Conservation (phyloP, 2,113 vertebrate genomes). For the Poeciliopsis occidentalis region DNA sequence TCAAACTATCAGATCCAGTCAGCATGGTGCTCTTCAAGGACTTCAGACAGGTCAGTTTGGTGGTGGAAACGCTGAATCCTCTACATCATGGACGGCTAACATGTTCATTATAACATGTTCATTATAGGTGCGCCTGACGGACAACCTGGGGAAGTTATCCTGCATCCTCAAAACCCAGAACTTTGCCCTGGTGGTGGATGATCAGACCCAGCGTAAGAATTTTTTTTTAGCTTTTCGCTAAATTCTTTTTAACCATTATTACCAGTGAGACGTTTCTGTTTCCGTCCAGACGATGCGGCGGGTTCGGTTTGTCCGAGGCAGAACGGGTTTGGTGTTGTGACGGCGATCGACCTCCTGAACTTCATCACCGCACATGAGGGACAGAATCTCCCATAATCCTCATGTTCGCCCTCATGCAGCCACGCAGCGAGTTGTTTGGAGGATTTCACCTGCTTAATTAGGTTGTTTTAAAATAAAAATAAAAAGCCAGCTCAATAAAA, state of each 20-base stretch:
- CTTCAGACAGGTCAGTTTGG: constrained; percentile 84
- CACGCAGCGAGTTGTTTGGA: background rate
- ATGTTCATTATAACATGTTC: background rate
- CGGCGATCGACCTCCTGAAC: constrained; percentile 85
- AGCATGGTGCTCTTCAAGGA: constrained; percentile 85
- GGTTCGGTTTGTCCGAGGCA: constrained; percentile 74
- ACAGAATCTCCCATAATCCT: constrained; percentile 25
- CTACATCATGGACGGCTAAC: background rate
- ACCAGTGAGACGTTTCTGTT: background rate
- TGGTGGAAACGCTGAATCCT: background rate
- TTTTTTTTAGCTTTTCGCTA: no score
- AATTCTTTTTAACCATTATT: background rate
- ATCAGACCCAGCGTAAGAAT: constrained; percentile 87
- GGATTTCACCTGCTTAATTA: background rate
- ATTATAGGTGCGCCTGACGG: constrained; percentile 82
- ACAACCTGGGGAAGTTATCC: constrained; percentile 86
- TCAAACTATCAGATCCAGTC: constrained; percentile 85
- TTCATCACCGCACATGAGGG: constrained; percentile 78
- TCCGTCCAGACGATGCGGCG: constrained; percentile 46
- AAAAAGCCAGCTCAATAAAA: background rate
- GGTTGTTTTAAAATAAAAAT: background rate
- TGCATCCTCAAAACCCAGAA: constrained; percentile 85
- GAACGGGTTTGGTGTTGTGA: constrained; percentile 87
- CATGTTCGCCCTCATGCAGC: constrained; percentile 20
- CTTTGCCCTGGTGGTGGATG: constrained; percentile 87